A percentile compares a stretch with the other conserved stretches of the same genome.
Evolutionary conservation across 2,888 invertebrate genomes (phyloP).

Genomic region (Digitonthophagus gazella): DNA sequence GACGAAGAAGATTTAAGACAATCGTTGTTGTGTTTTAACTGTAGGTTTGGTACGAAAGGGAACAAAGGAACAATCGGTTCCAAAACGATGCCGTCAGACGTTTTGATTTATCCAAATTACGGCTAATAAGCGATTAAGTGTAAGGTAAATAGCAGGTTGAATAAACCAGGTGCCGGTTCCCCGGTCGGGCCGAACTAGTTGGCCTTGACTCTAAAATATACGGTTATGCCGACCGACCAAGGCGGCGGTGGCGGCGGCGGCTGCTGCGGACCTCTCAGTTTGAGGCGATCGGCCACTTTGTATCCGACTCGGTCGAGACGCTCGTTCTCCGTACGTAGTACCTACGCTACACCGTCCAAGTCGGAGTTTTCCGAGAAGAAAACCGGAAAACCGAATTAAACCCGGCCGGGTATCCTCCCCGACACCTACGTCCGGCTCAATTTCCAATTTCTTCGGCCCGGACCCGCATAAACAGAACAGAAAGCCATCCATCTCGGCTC

Average conservation of each 20-base stretch:
- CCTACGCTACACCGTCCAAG: no score
- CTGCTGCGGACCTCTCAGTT: background rate
- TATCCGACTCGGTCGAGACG: background rate
- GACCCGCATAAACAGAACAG: constrained; percentile 47
- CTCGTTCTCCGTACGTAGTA: no score
- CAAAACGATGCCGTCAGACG: constrained; percentile 25
- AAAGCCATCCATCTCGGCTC: constrained; percentile 46
- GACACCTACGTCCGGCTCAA: constrained; percentile 37
- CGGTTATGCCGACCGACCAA: constrained; percentile 9
- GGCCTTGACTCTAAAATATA: constrained; percentile 28
- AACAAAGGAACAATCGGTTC: constrained; percentile 4
- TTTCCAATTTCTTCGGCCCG: constrained; percentile 38
- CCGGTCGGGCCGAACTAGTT: constrained; percentile 25
- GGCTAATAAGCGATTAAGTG: constrained; percentile 40
- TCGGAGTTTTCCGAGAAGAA: constrained; percentile 22
- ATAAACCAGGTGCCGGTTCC: constrained; percentile 30
- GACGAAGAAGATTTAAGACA: no score
- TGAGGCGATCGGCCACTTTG: background rate
- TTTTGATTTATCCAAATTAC: constrained; percentile 40
- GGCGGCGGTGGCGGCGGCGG: constrained; percentile 11
- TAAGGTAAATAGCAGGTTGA: constrained; percentile 39
- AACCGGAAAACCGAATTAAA: constrained; percentile 43
- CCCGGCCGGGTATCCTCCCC: no score
- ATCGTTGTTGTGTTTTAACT: background rate
- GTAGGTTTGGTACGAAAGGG: background rate